Evolutionary conservation across 2,113 vertebrate species (phyloP).

Genomic region (Odontophorus gujanensis): DNA sequence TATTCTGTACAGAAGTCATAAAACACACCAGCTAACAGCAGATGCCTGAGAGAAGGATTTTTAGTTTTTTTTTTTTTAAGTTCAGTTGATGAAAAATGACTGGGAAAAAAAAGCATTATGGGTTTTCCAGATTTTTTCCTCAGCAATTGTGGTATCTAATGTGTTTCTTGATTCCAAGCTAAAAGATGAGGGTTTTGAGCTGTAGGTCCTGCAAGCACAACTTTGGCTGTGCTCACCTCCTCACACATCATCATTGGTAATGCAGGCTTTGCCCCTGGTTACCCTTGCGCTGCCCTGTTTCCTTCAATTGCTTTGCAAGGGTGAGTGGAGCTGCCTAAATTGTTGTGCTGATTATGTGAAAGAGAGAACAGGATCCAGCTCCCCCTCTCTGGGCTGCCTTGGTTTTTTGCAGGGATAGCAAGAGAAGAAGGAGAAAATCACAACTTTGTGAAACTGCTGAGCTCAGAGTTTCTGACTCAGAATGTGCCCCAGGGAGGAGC

Average conservation of each 20-base stretch:
- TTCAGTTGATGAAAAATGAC: background rate
- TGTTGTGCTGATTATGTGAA: background rate
- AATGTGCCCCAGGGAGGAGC: background rate
- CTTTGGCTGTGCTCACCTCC: constrained; percentile 25
- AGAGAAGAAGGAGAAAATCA: background rate
- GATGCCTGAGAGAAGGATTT: background rate
- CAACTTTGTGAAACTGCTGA: background rate
- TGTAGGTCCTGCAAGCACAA: background rate
- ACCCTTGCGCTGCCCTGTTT: background rate
- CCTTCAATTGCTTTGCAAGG: background rate
- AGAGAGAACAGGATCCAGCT: background rate
- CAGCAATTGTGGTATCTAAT: background rate
- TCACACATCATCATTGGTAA: background rate
- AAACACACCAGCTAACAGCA: background rate
- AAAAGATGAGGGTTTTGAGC: background rate
- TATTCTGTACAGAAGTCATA: background rate
- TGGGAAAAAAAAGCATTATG: background rate
- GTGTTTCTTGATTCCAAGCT: background rate
- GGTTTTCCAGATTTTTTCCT: constrained; percentile 11
- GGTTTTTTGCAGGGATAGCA: background rate
- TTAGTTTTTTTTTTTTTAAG: background rate
- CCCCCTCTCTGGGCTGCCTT: background rate
- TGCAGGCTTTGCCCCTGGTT: background rate
- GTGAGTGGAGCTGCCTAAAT: background rate
- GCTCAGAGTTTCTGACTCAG: background rate